phyloP scores from a whole-genome alignment of 2,888 invertebrate genomes.

The Drosophila recens region DNA sequence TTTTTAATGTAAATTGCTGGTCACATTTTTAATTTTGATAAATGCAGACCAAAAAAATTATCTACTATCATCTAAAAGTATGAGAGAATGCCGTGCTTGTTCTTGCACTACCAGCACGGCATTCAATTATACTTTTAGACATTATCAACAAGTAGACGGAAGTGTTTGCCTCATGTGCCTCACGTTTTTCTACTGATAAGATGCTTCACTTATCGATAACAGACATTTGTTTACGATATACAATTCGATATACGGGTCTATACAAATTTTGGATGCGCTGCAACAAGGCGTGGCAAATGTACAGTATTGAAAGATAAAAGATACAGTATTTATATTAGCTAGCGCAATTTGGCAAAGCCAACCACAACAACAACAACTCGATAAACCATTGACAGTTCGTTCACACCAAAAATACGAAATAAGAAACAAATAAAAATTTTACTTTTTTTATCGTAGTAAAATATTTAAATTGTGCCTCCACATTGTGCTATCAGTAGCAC shows the following conservation, averaged over 20 bases:
- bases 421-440: slow-evolving; percentile 46
- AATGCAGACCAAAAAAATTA: too few species aligned
- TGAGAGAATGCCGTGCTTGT: too few species aligned
- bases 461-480: slow-evolving; percentile 68
- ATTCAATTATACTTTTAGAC: neutral
- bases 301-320: slow-evolving; percentile 35
- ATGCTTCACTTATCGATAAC: slow-evolving; percentile 28
- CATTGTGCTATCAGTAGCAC: slow-evolving; percentile 64
- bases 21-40: too few species aligned
- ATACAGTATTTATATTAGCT: slow-evolving; percentile 62
- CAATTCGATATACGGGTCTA: neutral
- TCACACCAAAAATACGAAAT: slow-evolving; percentile 61
- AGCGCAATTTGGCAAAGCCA: slow-evolving; percentile 53
- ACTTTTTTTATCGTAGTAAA: slow-evolving; percentile 60
- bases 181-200: slow-evolving; percentile 51
- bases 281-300: slow-evolving; percentile 38
- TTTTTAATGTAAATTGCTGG: too few species aligned
- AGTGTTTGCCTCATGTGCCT: slow-evolving; percentile 29
- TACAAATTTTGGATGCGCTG: slow-evolving; percentile 15
- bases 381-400: slow-evolving; percentile 70
- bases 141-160: slow-evolving; percentile 38
- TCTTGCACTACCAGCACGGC: too few species aligned
- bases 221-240: slow-evolving; percentile 30
- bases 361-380: slow-evolving; percentile 31
- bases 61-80: too few species aligned